Conservation (phyloP, 1,140 invertebrate genomes). For the Phenacoccus solenopsis region DNA sequence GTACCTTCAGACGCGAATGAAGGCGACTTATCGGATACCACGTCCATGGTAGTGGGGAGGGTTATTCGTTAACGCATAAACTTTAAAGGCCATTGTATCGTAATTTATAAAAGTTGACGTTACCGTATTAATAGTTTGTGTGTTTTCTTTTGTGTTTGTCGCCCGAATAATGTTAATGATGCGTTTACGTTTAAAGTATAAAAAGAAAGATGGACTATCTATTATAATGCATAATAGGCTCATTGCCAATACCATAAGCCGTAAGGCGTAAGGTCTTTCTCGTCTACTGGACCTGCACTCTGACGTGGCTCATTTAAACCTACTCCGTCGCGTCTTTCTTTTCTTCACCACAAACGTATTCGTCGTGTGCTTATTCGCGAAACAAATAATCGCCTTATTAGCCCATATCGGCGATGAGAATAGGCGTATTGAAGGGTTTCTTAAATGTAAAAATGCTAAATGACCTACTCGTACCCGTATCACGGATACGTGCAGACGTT, state of each 20-base stretch:
- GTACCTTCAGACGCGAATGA: too few relatives aligned
- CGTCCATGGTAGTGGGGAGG: not conserved
- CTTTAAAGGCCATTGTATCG: not conserved
- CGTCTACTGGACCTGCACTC: not conserved
- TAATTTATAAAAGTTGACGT: conserved; percentile 3
- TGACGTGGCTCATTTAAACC: not conserved
- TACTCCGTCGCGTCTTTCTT: not conserved
- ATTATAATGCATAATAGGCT: conserved; percentile 3
- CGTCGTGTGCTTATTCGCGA: too few relatives aligned
- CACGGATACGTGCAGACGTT: too few relatives aligned
- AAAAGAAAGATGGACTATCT: not conserved
- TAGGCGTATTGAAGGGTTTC: too few relatives aligned
- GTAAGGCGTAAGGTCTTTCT: not conserved
- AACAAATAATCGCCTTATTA: too few relatives aligned
- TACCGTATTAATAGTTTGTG: conserved; percentile 2
- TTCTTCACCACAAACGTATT: too few relatives aligned
- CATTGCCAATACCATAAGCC: not conserved
- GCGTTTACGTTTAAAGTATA: not conserved
- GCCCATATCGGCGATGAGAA: too few relatives aligned
- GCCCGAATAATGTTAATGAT: not conserved
- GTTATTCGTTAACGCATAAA: conserved; percentile 1
- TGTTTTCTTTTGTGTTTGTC: not conserved
- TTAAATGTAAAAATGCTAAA: too few relatives aligned
- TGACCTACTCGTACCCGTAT: too few relatives aligned
- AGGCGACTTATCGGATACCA: too few relatives aligned